phyloP scores from a whole-genome alignment of 2,888 invertebrate species.

The Geophilus truncorum region DNA sequence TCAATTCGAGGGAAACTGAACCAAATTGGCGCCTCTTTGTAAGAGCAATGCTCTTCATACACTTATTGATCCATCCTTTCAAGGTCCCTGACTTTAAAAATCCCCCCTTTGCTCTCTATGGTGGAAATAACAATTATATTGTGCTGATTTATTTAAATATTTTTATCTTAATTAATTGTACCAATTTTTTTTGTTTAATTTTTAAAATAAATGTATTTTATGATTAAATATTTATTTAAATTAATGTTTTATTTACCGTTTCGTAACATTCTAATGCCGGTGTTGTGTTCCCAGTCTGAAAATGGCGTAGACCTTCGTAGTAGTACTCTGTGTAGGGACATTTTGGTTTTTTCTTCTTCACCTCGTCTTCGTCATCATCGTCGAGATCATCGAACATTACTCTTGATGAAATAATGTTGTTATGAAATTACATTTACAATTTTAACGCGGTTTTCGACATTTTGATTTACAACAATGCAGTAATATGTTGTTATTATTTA shows the following conservation, averaged over 20 bases:
- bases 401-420: not conserved
- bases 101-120: not conserved
- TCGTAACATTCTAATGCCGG: not conserved
- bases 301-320: slow-evolving; percentile 13
- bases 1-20: too few species aligned
- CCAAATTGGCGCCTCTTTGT: not conserved
- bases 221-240: not conserved
- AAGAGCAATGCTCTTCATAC: not conserved
- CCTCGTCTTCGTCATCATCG: not conserved
- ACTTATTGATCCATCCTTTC: slow-evolving; percentile 11
- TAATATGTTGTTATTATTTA: too few species aligned
- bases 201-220: too few species aligned
- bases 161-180: not conserved
- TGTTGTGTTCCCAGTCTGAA: not conserved
- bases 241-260: not conserved
- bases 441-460: not conserved
- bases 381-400: not conserved
- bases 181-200: not conserved
- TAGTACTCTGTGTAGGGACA: slow-evolving; percentile 25
- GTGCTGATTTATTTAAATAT: not conserved
- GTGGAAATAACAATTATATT: not conserved
- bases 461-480: not conserved
- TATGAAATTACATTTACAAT: not conserved
- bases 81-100: not conserved
- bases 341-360: not conserved